Evolutionary conservation across 1,140 invertebrate genomes (phyloP).

Genomic region (Bombus impatiens): DNA sequence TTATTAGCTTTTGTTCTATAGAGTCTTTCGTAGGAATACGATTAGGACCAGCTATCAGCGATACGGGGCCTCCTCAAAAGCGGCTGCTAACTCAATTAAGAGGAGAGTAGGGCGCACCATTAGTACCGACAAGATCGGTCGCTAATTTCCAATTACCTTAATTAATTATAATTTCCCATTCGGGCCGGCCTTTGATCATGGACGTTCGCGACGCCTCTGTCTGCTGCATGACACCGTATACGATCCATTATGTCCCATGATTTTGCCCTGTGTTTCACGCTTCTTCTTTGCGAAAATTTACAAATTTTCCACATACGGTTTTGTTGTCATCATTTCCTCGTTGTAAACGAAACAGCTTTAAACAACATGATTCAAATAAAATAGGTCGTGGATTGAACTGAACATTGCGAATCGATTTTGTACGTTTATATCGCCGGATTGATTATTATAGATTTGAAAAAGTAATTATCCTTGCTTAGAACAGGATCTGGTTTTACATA

Average conservation of each 20-base stretch:
- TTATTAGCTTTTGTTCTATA: slow-evolving; percentile 76
- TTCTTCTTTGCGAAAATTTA: slow-evolving; percentile 11
- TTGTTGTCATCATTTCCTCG: too few relatives aligned
- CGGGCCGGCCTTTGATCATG: slow-evolving; percentile 78
- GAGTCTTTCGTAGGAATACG: slow-evolving; percentile 77
- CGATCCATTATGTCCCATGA: slow-evolving; percentile 60
- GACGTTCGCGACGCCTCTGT: slow-evolving; percentile 52
- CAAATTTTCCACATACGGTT: not conserved
- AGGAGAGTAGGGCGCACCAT: slow-evolving; percentile 74
- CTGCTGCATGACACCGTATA: slow-evolving; percentile 48
- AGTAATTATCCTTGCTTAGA: not conserved
- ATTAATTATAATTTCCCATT: slow-evolving; percentile 81
- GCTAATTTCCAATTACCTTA: slow-evolving; percentile 81
- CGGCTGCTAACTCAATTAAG: slow-evolving; percentile 78
- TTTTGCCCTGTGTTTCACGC: slow-evolving; percentile 34
- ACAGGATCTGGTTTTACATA: too few relatives aligned
- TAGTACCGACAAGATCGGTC: slow-evolving; percentile 79
- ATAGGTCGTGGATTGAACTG: not conserved
- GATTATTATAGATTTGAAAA: not conserved
- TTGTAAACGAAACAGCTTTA: too few relatives aligned
- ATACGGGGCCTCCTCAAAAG: slow-evolving; percentile 81
- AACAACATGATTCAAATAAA: not conserved
- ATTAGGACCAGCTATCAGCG: slow-evolving; percentile 78
- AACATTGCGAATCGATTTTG: too few relatives aligned
- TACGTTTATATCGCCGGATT: not conserved